A percentile compares a stretch with the other conserved stretches of the same genome.
Conservation (phyloP, 2,797 vertebrate genomes). For the Galago senegalensis region DNA sequence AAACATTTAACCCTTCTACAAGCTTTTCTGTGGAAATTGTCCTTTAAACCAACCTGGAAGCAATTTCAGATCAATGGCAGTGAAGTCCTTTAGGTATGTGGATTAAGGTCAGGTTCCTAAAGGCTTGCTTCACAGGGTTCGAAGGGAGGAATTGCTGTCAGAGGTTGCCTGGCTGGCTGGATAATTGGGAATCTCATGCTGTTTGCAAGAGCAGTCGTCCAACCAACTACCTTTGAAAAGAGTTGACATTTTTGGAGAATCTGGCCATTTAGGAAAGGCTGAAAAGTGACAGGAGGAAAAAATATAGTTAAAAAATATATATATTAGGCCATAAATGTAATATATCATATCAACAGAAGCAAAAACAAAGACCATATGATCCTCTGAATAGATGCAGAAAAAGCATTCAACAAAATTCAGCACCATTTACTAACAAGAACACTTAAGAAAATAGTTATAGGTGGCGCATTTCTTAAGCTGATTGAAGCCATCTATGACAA, state of each 20-base stretch:
- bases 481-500: no score
- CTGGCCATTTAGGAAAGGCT: background rate
- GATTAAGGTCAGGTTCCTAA: background rate
- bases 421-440: no score
- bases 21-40: background rate
- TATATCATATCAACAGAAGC: no score
- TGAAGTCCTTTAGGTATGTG: background rate
- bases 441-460: no score
- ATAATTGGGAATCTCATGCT: background rate
- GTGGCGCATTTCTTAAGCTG: no score
- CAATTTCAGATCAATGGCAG: slow-evolving; percentile 25
- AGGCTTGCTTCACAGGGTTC: background rate
- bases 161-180: background rate
- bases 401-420: no score
- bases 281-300: background rate
- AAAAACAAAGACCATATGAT: no score
- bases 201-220: background rate
- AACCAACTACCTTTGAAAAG: background rate
- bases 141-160: background rate
- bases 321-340: no score
- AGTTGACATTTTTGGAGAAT: background rate
- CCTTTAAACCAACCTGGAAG: background rate
- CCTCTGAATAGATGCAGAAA: no score
- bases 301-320: background rate
- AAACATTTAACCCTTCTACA: background rate